Evolutionary conservation across 2,113 vertebrate species (phyloP).

Genomic region (Campylomormyrus tamandua): DNA sequence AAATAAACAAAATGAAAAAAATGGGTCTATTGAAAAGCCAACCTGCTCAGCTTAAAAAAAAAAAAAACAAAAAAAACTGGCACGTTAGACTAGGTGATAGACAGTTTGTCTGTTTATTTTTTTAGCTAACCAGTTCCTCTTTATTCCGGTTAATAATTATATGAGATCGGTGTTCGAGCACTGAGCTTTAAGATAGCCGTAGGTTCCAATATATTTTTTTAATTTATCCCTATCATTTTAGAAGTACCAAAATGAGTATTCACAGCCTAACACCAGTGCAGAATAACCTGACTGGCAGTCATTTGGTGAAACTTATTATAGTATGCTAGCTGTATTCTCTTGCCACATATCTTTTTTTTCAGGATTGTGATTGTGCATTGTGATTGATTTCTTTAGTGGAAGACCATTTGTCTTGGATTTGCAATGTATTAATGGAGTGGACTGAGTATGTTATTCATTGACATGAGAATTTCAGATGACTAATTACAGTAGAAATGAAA

Average conservation of each 20-base stretch:
- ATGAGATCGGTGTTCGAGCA: background rate
- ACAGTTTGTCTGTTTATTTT: background rate
- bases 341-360: background rate
- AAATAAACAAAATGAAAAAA: background rate
- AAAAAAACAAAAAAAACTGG: background rate
- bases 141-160: background rate
- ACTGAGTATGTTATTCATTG: background rate
- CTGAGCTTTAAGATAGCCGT: background rate
- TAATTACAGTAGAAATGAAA: background rate
- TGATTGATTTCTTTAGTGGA: background rate
- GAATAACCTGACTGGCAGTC: background rate
- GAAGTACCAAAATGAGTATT: background rate
- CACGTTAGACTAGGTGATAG: background rate
- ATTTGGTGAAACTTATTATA: background rate
- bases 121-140: background rate
- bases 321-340: background rate
- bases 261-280: background rate
- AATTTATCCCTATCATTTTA: background rate
- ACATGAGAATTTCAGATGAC: background rate
- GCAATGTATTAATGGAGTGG: background rate
- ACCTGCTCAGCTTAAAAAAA: background rate
- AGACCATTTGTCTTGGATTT: background rate
- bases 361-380: background rate
- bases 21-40: background rate
- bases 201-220: background rate